A percentile compares a stretch with the other conserved stretches of the same genome.
phyloP scores from a whole-genome alignment of 2,797 vertebrate species.

The Crocidura indochinensis region DNA sequence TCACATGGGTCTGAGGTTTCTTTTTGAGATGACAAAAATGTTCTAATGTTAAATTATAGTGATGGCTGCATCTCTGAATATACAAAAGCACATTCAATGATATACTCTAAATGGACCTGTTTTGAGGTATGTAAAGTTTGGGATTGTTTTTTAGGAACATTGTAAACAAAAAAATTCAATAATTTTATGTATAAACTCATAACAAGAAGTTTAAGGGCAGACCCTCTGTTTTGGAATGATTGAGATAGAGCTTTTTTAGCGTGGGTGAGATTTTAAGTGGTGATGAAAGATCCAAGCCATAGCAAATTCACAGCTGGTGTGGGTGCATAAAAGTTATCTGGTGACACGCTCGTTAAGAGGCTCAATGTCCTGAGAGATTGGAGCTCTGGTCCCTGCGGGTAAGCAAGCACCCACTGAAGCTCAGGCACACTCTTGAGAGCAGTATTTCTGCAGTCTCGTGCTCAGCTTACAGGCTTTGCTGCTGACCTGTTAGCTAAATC shows the following conservation, averaged over 20 bases:
- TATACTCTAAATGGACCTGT: neutral
- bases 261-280: constrained; percentile 46
- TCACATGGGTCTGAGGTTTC: neutral
- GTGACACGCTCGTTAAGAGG: constrained; percentile 38
- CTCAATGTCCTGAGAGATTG: neutral
- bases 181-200: neutral
- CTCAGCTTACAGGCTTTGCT: constrained; percentile 33
- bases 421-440: neutral
- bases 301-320: constrained; percentile 35
- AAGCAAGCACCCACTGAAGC: neutral
- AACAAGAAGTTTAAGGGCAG: neutral
- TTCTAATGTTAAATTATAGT: neutral
- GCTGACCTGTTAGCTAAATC: constrained; percentile 55
- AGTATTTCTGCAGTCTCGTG: neutral
- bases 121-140: constrained; percentile 31
- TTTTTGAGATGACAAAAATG: neutral
- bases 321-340: constrained; percentile 28
- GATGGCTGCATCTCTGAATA: neutral
- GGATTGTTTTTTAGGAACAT: neutral
- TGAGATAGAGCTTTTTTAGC: neutral
- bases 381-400: neutral
- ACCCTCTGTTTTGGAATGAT: neutral
- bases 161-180: constrained; percentile 28
- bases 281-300: constrained; percentile 49
- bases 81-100: constrained; percentile 2